Percentiles rank a stretch among this genome's conserved stretches.
Conservation (phyloP, 2,797 vertebrate species). For the Coregonus suidteri region DNA sequence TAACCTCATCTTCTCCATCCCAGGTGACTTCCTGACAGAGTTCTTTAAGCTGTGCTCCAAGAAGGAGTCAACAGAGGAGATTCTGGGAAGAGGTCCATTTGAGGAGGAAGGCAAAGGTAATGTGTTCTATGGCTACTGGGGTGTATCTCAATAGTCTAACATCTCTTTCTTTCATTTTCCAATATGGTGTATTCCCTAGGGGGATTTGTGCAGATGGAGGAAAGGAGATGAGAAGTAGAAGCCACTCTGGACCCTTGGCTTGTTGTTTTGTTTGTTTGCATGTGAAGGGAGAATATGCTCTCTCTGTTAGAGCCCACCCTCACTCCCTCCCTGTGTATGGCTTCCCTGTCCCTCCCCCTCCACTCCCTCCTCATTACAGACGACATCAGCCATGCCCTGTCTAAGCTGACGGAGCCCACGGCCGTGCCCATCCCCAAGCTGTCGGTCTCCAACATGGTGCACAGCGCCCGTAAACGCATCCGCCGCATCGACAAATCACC, state of each 20-base stretch:
- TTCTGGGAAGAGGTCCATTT: conserved; percentile 83
- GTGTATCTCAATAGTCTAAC: background rate
- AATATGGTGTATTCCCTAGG: background rate
- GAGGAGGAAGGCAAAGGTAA: conserved; percentile 91
- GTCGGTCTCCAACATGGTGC: conserved; percentile 95
- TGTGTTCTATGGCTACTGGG: background rate
- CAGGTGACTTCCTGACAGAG: conserved; percentile 92
- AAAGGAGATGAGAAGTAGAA: background rate
- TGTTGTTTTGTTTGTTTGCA: conserved; percentile 27
- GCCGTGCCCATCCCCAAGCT: conserved; percentile 91
- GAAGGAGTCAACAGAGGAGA: conserved; percentile 91
- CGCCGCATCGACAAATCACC: conserved; percentile 87
- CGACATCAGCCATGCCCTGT: conserved; percentile 90
- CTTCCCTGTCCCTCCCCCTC: background rate
- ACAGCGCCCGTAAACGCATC: conserved; percentile 92
- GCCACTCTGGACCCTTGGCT: background rate
- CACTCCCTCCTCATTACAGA: conserved; percentile 63
- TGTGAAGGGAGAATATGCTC: conserved; percentile 24
- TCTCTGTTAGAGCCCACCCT: conserved; percentile 6
- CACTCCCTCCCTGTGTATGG: background rate
- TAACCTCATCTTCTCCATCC: too few species aligned
- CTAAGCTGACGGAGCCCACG: conserved; percentile 91
- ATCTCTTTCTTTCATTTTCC: too few species aligned
- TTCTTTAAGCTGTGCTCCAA: conserved; percentile 90
- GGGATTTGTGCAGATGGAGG: background rate